These are phyloP conservation scores for Oncorhynchus masou DNA, from an alignment of 2,113 vertebrate species.

Conservation along the genomic window DNA sequence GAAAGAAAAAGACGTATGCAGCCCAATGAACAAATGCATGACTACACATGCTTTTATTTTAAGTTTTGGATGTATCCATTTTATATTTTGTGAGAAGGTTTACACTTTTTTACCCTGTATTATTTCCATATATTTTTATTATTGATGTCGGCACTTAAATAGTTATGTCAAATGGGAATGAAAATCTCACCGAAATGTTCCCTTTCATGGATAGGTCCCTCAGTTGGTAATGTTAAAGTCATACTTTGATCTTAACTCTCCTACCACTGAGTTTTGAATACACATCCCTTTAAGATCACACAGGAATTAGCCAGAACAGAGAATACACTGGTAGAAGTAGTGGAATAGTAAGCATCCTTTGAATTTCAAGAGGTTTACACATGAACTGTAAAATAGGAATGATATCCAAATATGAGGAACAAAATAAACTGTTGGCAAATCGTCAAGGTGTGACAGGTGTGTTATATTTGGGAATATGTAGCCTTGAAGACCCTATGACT, in stretches of 20 bases:
- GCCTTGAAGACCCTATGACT: background rate
- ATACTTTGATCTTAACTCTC: slow-evolving; percentile 47
- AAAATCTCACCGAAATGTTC: slow-evolving; percentile 31
- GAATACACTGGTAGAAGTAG: slow-evolving; percentile 47
- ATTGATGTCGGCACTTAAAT: slow-evolving; percentile 53
- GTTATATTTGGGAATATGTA: background rate
- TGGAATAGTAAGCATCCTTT: slow-evolving; percentile 67
- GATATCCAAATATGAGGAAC: slow-evolving; percentile 66
- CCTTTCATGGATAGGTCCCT: slow-evolving; percentile 53
- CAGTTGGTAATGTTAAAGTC: slow-evolving; percentile 38
- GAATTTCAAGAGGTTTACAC: slow-evolving; percentile 68
- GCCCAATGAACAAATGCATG: slow-evolving; percentile 75
- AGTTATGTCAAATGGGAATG: slow-evolving; percentile 35
- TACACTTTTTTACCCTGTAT: slow-evolving; percentile 76
- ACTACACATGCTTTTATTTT: slow-evolving; percentile 59
- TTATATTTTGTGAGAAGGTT: slow-evolving; percentile 76
- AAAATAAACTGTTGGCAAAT: slow-evolving; percentile 67
- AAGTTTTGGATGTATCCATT: slow-evolving; percentile 71
- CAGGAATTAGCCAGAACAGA: slow-evolving; percentile 54
- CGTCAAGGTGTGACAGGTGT: slow-evolving; percentile 36
- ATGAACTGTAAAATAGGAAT: slow-evolving; percentile 74
- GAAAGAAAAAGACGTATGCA: slow-evolving; percentile 72
- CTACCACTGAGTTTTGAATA: slow-evolving; percentile 45
- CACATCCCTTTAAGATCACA: slow-evolving; percentile 54
- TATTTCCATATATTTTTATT: slow-evolving; percentile 36